Percentiles rank a stretch among this genome's conserved stretches.
Evolutionary conservation across 2,113 vertebrate genomes (phyloP).

Genomic region (Clarias macrocephalus): DNA sequence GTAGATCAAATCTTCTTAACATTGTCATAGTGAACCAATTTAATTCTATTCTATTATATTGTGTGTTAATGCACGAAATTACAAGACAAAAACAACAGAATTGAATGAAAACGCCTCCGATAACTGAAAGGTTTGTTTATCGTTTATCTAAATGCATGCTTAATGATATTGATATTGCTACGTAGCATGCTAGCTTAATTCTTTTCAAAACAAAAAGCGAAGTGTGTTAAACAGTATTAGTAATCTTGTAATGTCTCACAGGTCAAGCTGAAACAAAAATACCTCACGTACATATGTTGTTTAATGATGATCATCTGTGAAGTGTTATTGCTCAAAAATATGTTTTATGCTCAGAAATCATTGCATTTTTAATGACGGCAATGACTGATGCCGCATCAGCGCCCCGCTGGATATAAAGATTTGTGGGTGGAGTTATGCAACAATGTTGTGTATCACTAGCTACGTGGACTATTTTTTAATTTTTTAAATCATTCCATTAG

Average conservation of each 20-base stretch:
- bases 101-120: neutral
- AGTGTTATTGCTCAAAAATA: neutral
- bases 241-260: neutral
- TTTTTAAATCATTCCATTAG: too few relatives aligned
- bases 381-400: neutral
- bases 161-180: neutral
- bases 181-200: neutral
- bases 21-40: neutral
- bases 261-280: neutral
- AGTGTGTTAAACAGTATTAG: neutral
- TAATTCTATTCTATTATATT: neutral
- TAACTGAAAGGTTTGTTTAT: neutral
- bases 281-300: neutral
- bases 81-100: neutral
- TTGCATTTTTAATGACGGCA: neutral
- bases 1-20: neutral
- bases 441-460: neutral
- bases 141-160: too few relatives aligned
- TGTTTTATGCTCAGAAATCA: neutral
- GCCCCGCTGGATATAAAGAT: neutral
- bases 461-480: too few relatives aligned
- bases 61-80: neutral
- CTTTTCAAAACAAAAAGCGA: neutral
- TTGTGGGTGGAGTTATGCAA: neutral
- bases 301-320: neutral